phyloP scores from a whole-genome alignment of 1,140 invertebrate species.

The Drosophila nasuta region DNA sequence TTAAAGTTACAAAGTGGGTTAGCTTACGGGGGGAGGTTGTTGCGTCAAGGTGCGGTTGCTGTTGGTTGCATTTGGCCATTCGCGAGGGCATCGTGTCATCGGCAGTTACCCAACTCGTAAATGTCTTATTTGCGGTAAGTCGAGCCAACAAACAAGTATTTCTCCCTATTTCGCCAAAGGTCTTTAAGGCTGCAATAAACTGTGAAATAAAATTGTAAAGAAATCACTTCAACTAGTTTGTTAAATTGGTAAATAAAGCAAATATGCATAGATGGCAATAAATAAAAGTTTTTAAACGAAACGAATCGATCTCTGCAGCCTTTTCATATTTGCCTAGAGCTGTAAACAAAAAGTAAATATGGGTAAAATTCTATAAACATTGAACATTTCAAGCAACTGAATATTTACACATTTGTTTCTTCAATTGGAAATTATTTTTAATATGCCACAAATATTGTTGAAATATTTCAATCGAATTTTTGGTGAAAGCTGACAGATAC shows the following conservation, averaged over 20 bases:
- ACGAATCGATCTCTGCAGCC: not conserved
- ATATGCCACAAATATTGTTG: too few relatives aligned
- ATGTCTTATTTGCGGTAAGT: conserved; percentile 38
- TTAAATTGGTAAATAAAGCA: not conserved
- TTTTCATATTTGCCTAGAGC: not conserved
- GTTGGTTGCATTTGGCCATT: conserved; percentile 16
- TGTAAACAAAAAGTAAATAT: not conserved
- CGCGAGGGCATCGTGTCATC: conserved; percentile 36
- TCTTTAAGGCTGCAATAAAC: not conserved
- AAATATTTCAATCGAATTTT: too few relatives aligned
- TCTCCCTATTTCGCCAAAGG: not conserved
- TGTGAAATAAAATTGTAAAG: conserved; percentile 4
- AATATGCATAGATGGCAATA: not conserved
- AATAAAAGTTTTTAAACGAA: too few relatives aligned
- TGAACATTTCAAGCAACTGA: not conserved
- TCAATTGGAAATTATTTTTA: too few relatives aligned
- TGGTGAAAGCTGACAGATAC: too few relatives aligned
- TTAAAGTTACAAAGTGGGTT: conserved; percentile 41
- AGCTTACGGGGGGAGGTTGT: conserved; percentile 10
- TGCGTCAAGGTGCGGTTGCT: conserved; percentile 42
- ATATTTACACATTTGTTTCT: too few relatives aligned
- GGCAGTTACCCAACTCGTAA: conserved; percentile 35
- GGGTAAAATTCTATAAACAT: not conserved
- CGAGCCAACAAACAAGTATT: conserved; percentile 6
- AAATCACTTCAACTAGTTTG: not conserved